Evolutionary conservation across 2,797 vertebrate species (phyloP), one percentile per base, ranked within the genome.

Genomic region (Sciurus vulgaris): DNA sequence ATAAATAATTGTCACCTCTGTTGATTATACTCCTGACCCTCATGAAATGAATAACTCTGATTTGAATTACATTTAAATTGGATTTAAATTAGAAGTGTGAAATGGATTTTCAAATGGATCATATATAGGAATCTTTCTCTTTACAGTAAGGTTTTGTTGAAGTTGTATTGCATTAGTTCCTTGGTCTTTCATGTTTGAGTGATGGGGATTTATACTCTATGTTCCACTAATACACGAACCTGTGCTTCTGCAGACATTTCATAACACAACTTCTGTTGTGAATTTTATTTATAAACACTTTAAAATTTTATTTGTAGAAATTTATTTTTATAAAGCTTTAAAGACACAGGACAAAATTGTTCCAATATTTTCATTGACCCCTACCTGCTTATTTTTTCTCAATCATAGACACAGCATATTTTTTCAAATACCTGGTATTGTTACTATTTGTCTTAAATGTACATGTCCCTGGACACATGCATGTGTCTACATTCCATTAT

Each of bases 21-120:
- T 47, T 81, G 93, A 95, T 85, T 97, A 14, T 49, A 18, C 81
- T 98, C 41, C n/a, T 96, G 97, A 98, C 95, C 93, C 95, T 97
- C 69, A 76, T 84, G 91, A 87, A 35, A 30, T 88, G 81, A 84
- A 93, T 95, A 89, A 95, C 72, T 22, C 30, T 18, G 92, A 69
- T 95, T 85, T 87, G 96, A 97, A 95, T 97, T 97, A 77, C 41
- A 74, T 93, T 94, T 69, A 88, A 94, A 93, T 91, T 93, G 79
- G 44, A 33, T 97, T 88, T 96, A 96, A 95, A 95, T 96, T 94
- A 97, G 95, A 89, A 97, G 47, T 90, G 83, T 87, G 91, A 97
- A 98, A 96, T 77, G 81, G 76, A 83, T 85, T 97, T 97, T 89
- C 79, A 63, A 95, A 83, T 95, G 79, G 76, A 91, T 91, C 47